Base-by-base conservation (phyloP, 1,140 invertebrate genomes). In the Pissodes strobi region DNA sequence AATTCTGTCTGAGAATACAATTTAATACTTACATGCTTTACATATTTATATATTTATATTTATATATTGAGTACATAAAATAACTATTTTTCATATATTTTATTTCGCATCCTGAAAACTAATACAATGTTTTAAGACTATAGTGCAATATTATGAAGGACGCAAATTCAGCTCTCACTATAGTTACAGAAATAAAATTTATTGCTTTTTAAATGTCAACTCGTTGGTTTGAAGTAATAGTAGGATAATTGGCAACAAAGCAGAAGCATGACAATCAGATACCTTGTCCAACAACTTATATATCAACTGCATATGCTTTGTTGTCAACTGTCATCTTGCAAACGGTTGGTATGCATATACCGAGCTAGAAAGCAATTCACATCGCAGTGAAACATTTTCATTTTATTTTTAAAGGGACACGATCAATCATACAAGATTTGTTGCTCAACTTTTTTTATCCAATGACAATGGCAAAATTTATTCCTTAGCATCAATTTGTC, bases 391-490 rank as follows among this genome's bases (percentile, higher is more conserved):
- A 27, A 5, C 19, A 51, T 61, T 51, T 61, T 64, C 22, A 46
- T 55, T 64, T 64, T 64, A 64, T 52, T 57, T 64, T 57, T 46
- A 27, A 21, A 64, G 53, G 52, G 52, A 64, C 62, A 64, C 38
- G 45, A 64, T 64, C 62, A 64, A 64, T 64, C 62, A 64, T 46
- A 64, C 17, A 17, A 49, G 62, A 43, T 56, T 53, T 57, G 62
- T 64, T 56, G 62, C 62, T 64, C 45, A 64, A 64, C 23, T 62
- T 62, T 56, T 64, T 64, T 53, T 39, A 46, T 64, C 51, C 52
- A 64, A 56, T 64, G 62, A 64, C 62, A 64, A 64, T 64, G 62
- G 62, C 52, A 57, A 64, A 64, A 49, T 64, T 64, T 64, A 64
- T 57, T 56, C 56, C 53, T 51, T 56, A 57, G 62, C 62, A 64